Conservation (phyloP, 2,888 invertebrate genomes). For the Agriopis marginaria region DNA sequence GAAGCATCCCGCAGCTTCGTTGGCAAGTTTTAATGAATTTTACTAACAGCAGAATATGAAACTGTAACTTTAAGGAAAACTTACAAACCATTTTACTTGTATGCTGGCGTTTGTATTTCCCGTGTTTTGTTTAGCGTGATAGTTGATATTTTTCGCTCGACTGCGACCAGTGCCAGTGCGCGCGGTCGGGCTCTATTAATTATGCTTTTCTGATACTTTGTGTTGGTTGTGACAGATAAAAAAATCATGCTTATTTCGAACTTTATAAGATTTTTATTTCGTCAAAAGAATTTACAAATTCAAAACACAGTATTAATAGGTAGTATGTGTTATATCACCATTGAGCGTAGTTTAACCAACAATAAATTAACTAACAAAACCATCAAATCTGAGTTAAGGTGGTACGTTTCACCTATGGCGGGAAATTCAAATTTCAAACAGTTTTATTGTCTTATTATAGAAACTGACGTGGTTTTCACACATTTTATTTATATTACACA, state of each 20-base stretch:
- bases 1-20: constrained; percentile 49
- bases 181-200: constrained; percentile 28
- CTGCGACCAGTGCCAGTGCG: constrained; percentile 14
- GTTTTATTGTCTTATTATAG: no score
- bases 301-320: no score
- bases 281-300: no score
- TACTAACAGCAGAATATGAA: constrained; percentile 60
- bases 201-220: constrained; percentile 28
- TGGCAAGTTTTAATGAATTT: constrained; percentile 62
- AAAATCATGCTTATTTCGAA: constrained; percentile 10
- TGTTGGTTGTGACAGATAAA: constrained; percentile 9
- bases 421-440: no score
- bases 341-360: no score
- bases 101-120: background rate
- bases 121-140: no score
- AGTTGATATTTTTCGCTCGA: constrained; percentile 38
- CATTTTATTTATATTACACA: no score
- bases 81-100: constrained; percentile 32
- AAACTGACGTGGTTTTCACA: no score
- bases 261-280: background rate
- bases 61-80: constrained; percentile 44
- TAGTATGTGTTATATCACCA: no score
- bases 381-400: no score
- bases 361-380: no score
- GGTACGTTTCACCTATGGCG: no score